A percentile compares a stretch with the other conserved stretches of the same genome.
phyloP scores from a whole-genome alignment of 2,888 invertebrate genomes.

The Platycnemis pennipes region DNA sequence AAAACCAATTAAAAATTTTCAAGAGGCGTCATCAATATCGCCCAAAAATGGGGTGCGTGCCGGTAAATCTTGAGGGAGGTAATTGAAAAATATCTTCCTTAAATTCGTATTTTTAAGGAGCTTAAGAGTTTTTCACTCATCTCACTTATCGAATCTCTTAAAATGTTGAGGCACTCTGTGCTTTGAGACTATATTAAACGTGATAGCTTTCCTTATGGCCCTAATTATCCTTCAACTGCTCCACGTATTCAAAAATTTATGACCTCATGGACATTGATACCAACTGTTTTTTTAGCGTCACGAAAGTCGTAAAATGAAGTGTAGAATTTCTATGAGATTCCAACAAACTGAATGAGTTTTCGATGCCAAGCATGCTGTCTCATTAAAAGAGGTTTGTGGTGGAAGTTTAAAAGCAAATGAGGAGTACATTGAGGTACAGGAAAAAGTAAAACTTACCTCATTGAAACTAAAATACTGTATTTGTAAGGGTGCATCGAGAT shows the following conservation, averaged over 20 bases:
- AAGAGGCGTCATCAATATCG: too few relatives aligned
- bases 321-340: neutral
- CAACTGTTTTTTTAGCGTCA: neutral
- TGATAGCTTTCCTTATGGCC: neutral
- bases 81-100: neutral
- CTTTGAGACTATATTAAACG: neutral
- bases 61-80: too few relatives aligned
- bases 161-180: neutral
- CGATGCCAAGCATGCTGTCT: neutral
- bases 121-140: neutral
- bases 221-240: slow-evolving; percentile 41
- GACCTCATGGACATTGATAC: slow-evolving; percentile 42
- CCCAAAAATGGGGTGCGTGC: too few relatives aligned
- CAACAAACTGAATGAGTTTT: neutral
- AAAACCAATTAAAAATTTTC: too few relatives aligned
- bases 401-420: neutral
- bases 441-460: neutral
- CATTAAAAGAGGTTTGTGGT: neutral
- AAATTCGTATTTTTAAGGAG: neutral
- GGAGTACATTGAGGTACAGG: neutral
- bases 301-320: neutral
- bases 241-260: neutral
- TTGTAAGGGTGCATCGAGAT: too few relatives aligned
- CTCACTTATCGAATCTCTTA: neutral
- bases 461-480: too few relatives aligned